Evolutionary conservation across 2,113 vertebrate genomes (phyloP).

Genomic region (Myotis davidii): DNA sequence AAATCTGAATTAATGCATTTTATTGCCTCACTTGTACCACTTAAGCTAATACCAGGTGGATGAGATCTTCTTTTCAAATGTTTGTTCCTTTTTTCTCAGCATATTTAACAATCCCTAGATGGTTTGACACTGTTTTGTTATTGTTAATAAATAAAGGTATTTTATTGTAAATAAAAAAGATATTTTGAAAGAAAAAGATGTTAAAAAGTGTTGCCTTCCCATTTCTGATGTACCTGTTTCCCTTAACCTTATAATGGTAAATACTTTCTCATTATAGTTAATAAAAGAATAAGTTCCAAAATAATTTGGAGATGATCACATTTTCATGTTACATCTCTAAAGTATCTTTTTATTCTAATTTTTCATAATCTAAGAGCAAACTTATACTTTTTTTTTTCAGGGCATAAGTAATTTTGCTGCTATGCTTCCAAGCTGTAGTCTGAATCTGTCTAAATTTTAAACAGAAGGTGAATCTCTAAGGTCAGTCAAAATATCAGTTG

Average conservation of each 20-base stretch:
- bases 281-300: background rate
- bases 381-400: background rate
- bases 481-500: constrained; percentile 38
- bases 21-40: background rate
- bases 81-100: background rate
- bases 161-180: constrained; percentile 40
- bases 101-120: background rate
- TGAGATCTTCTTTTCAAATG: constrained; percentile 27
- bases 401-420: constrained; percentile 45
- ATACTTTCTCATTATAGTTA: constrained; percentile 7
- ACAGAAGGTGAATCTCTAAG: constrained; percentile 40
- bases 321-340: background rate
- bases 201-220: constrained; percentile 14
- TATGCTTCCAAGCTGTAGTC: constrained; percentile 46
- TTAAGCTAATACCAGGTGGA: background rate
- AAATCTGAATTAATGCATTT: constrained; percentile 40
- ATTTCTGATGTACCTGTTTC: background rate
- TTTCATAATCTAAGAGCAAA: background rate
- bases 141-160: background rate
- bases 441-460: constrained; percentile 62
- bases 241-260: constrained; percentile 2
- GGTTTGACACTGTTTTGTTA: constrained; percentile 7
- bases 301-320: constrained; percentile 16
- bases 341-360: constrained; percentile 47
- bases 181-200: constrained; percentile 10